phyloP scores from a whole-genome alignment of 2,888 invertebrate species.

The Dinocampus coccinellae region DNA sequence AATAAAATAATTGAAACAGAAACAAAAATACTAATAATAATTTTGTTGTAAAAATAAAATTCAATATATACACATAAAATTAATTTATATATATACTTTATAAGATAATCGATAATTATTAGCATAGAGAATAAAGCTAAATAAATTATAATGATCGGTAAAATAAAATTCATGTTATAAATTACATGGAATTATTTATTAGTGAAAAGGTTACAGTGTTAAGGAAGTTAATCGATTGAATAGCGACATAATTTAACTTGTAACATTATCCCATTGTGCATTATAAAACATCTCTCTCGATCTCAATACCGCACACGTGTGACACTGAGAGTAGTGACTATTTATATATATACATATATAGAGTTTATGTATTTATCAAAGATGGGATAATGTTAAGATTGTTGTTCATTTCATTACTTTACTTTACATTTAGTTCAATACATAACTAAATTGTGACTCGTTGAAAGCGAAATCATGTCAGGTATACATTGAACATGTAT shows the following conservation, averaged over 20 bases:
- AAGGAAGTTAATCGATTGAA: conserved; percentile 2
- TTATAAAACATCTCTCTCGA: conserved; percentile 50
- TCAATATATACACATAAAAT: too few relatives aligned
- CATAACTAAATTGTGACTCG: conserved; percentile 45
- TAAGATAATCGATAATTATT: too few relatives aligned
- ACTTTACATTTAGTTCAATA: conserved; percentile 47
- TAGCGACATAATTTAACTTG: conserved; percentile 11
- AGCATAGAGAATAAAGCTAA: too few relatives aligned
- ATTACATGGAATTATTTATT: conserved; percentile 40
- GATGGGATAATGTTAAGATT: conserved; percentile 48
- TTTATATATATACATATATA: conserved; percentile 8
- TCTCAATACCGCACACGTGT: conserved; percentile 45
- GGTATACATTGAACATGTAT: conserved; percentile 5
- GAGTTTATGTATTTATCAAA: conserved; percentile 28
- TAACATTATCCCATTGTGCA: conserved; percentile 47
- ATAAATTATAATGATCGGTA: conserved; percentile 17
- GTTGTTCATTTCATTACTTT: conserved; percentile 47
- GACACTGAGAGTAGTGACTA: conserved; percentile 24
- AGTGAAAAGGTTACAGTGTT: conserved; percentile 2
- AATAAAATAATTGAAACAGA: too few relatives aligned
- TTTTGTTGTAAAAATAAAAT: too few relatives aligned
- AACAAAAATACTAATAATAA: too few relatives aligned
- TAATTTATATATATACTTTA: too few relatives aligned
- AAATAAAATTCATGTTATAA: conserved; percentile 40
- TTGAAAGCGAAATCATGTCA: conserved; percentile 51